Evolutionary conservation across 2,888 invertebrate species (phyloP).

Genomic region (Pinctada fucata): DNA sequence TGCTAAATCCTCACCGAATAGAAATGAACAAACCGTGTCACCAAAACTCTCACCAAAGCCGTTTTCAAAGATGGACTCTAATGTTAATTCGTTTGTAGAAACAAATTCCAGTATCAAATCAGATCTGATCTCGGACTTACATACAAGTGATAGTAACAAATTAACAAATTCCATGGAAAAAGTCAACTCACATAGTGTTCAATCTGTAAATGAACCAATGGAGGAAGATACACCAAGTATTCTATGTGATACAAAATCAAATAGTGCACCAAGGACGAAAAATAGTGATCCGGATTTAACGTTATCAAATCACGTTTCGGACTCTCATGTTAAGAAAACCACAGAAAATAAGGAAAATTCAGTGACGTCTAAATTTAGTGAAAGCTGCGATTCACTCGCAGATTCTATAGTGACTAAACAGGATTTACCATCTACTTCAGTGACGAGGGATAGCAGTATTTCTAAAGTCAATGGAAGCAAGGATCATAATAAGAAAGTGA

Average conservation of each 20-base stretch:
- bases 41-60: constrained; percentile 33
- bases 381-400: background rate
- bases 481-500: constrained; percentile 10
- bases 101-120: background rate
- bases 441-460: background rate
- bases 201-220: background rate
- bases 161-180: background rate
- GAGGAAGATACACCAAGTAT: background rate
- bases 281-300: background rate
- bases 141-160: background rate
- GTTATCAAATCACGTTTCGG: background rate
- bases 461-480: background rate
- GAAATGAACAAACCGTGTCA: constrained; percentile 11
- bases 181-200: background rate
- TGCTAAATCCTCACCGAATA: background rate
- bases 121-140: background rate
- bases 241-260: background rate
- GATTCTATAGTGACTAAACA: background rate
- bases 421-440: background rate
- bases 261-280: background rate
- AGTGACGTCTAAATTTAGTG: background rate
- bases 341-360: background rate
- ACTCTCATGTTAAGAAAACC: background rate
- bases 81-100: constrained; percentile 15
- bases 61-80: background rate